phyloP scores from a whole-genome alignment of 2,113 vertebrate species.

The Tinamus guttatus region DNA sequence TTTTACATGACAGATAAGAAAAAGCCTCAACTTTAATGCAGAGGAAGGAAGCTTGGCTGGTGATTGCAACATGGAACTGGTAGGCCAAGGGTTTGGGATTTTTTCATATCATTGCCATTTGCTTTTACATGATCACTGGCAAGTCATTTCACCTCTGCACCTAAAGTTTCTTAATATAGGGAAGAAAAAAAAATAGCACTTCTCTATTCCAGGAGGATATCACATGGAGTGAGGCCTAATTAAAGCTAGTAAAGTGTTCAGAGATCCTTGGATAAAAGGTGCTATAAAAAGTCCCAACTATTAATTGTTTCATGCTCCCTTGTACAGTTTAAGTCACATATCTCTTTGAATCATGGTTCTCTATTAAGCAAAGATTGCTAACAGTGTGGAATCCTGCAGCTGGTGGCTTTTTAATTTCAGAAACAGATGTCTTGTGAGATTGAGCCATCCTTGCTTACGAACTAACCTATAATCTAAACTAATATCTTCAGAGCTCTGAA shows the following conservation, averaged over 20 bases:
- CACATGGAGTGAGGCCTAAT: neutral
- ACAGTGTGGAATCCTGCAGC: neutral
- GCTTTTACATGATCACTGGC: neutral
- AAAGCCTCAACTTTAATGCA: neutral
- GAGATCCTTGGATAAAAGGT: slow-evolving; percentile 51
- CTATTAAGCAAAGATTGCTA: slow-evolving; percentile 16
- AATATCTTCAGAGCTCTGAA: neutral
- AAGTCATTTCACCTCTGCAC: slow-evolving; percentile 6
- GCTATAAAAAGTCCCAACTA: slow-evolving; percentile 34
- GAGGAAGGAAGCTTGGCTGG: neutral
- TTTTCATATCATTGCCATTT: neutral
- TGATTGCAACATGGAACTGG: neutral
- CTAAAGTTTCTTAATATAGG: neutral
- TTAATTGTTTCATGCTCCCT: slow-evolving; percentile 18
- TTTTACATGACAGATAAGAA: neutral
- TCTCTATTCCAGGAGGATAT: neutral
- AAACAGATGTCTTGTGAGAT: slow-evolving; percentile 7
- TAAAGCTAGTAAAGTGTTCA: slow-evolving; percentile 32
- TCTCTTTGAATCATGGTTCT: slow-evolving; percentile 13
- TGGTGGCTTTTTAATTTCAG: slow-evolving; percentile 43
- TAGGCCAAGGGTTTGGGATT: neutral
- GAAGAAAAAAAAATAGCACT: neutral
- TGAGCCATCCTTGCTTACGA: neutral
- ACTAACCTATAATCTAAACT: neutral
- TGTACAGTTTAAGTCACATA: slow-evolving; percentile 36